Evolutionary conservation across 2,797 vertebrate genomes (phyloP).

Genomic region (Graptemys geographica): DNA sequence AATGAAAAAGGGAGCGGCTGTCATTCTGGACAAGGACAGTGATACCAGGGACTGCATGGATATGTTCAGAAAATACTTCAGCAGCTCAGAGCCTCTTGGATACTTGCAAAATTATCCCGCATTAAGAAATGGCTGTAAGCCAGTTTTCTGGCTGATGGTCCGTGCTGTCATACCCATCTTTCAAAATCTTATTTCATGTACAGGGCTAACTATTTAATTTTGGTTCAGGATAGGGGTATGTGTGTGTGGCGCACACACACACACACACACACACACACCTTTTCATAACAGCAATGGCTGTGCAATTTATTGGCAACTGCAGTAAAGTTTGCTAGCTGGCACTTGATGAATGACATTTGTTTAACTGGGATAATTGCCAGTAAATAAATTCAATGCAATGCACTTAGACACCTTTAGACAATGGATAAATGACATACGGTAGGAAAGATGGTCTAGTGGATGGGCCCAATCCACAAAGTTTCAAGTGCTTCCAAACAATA

Average conservation of each 20-base stretch:
- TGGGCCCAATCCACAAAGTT: background rate
- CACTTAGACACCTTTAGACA: background rate
- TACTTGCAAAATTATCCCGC: background rate
- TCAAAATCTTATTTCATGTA: conserved; percentile 12
- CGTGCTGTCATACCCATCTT: background rate
- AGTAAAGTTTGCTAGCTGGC: background rate
- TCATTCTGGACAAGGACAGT: background rate
- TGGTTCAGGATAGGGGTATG: background rate
- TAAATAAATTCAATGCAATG: conserved; percentile 6
- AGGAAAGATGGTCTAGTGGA: background rate
- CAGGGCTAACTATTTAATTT: background rate
- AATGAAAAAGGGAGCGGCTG: background rate
- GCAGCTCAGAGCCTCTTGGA: conserved; percentile 2
- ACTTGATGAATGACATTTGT: conserved; percentile 33
- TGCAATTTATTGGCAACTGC: conserved; percentile 28
- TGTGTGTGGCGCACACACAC: background rate
- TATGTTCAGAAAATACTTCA: conserved; percentile 3
- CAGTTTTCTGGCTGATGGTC: conserved; percentile 1
- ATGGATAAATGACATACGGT: background rate
- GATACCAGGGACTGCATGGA: background rate
- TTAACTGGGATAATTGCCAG: background rate
- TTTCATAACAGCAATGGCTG: background rate
- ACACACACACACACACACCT: background rate
- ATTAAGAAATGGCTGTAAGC: background rate
- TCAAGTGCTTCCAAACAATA: background rate